phyloP scores from a whole-genome alignment of 2,888 invertebrate species.

The Oxystoma pomonae region DNA sequence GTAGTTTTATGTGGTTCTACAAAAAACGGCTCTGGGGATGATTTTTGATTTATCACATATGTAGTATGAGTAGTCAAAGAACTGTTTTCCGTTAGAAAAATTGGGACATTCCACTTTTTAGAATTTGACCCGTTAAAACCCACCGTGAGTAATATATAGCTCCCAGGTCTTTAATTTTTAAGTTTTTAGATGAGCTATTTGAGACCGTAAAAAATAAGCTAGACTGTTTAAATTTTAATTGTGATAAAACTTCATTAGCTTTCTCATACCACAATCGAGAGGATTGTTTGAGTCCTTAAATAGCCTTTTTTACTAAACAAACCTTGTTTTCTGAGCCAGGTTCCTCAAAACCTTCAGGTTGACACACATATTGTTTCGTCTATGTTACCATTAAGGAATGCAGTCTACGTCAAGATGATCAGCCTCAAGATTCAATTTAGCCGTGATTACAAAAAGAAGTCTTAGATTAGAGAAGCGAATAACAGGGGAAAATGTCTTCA shows the following conservation, averaged over 20 bases:
- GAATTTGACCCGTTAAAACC: too few species aligned
- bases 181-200: too few species aligned
- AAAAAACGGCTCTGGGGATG: too few species aligned
- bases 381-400: conserved; percentile 30
- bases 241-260: conserved; percentile 14
- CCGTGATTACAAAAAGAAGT: neutral
- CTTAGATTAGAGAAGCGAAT: neutral
- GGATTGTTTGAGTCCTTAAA: conserved; percentile 33
- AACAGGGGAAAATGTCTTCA: conserved; percentile 12
- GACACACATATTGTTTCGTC: conserved; percentile 28
- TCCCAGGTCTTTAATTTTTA: too few species aligned
- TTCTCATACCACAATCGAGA: conserved; percentile 28
- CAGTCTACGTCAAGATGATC: conserved; percentile 31
- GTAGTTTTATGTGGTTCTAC: too few species aligned
- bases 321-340: conserved; percentile 17
- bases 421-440: conserved; percentile 10
- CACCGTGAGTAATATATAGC: too few species aligned
- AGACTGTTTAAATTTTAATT: too few species aligned
- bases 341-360: conserved; percentile 21
- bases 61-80: too few species aligned
- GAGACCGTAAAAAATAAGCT: too few species aligned
- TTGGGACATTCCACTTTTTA: too few species aligned
- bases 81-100: too few species aligned
- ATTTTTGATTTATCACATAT: too few species aligned
- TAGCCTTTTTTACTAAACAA: conserved; percentile 27